Conservation (phyloP, 2,113 vertebrate genomes). For the Heteronetta atricapilla region DNA sequence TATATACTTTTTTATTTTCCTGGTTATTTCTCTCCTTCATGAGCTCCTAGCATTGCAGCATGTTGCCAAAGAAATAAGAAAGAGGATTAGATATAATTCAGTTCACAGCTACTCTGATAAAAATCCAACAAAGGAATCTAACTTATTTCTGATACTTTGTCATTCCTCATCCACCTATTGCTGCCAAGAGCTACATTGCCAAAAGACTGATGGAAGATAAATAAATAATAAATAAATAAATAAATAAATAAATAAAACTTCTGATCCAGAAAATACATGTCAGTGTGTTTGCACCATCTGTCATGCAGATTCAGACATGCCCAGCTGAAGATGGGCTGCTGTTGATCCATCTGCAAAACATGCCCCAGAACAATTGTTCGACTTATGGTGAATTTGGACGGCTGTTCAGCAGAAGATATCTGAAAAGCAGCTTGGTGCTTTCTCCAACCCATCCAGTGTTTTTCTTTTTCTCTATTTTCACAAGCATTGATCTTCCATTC, state of each 20-base stretch:
- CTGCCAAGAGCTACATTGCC: slow-evolving; percentile 19
- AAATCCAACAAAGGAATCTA: slow-evolving; percentile 23
- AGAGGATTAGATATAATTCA: slow-evolving; percentile 35
- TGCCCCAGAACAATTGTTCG: slow-evolving; percentile 28
- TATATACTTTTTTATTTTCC: not conserved
- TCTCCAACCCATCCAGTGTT: not conserved
- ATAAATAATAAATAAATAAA: not conserved
- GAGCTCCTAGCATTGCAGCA: not conserved
- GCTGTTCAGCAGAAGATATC: not conserved
- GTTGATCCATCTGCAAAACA: slow-evolving; percentile 34
- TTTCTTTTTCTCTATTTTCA: not conserved
- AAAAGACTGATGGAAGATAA: slow-evolving; percentile 32
- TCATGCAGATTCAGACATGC: slow-evolving; percentile 33
- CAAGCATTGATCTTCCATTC: not conserved
- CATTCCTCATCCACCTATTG: slow-evolving; percentile 1
- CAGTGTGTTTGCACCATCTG: slow-evolving; percentile 53
- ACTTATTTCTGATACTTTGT: slow-evolving; percentile 37
- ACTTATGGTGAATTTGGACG: slow-evolving; percentile 1
- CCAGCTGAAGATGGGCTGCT: slow-evolving; percentile 50
- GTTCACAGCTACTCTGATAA: slow-evolving; percentile 19
- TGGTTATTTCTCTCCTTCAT: not conserved
- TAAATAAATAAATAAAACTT: not conserved
- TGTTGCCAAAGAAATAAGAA: not conserved
- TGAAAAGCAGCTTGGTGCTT: not conserved
- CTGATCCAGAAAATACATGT: slow-evolving; percentile 48